Evolutionary conservation across 2,113 vertebrate genomes (phyloP).

Genomic region (Anoplopoma fimbria): DNA sequence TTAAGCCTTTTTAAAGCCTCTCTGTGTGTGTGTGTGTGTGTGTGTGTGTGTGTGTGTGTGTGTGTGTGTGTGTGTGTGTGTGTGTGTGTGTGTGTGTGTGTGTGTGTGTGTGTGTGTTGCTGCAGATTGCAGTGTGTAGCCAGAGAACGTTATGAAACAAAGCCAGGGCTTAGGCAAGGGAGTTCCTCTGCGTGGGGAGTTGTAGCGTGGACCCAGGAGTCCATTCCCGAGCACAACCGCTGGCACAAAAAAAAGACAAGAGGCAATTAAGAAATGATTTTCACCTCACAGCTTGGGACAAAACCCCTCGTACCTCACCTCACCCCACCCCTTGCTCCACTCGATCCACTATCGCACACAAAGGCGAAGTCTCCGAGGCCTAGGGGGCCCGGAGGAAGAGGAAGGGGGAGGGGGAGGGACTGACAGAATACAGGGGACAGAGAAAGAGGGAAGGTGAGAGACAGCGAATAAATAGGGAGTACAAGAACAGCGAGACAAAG

Average conservation of each 20-base stretch:
- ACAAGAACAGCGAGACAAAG: background rate
- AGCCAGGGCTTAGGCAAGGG: conserved; percentile 64
- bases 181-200: conserved; percentile 67
- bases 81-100: conserved; percentile 6
- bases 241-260: conserved; percentile 43
- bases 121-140: conserved; percentile 66
- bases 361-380: conserved; percentile 48
- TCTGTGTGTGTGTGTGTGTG: conserved; percentile 35
- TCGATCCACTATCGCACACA: conserved; percentile 40
- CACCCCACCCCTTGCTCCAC: conserved; percentile 15
- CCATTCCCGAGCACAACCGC: conserved; percentile 57
- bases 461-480: background rate
- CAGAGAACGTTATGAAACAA: conserved; percentile 68
- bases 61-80: conserved; percentile 11
- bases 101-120: conserved; percentile 35
- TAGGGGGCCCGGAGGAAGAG: conserved; percentile 16
- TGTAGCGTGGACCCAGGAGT: conserved; percentile 45
- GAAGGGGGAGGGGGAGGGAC: background rate
- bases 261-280: conserved; percentile 76
- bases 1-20: conserved; percentile 66
- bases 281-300: conserved; percentile 70
- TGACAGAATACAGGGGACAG: background rate
- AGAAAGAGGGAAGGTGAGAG: background rate
- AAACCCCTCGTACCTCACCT: conserved; percentile 41
- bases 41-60: conserved; percentile 11